Base-by-base conservation (phyloP, 2,888 invertebrate genomes). In the Copidosoma aretas region DNA sequence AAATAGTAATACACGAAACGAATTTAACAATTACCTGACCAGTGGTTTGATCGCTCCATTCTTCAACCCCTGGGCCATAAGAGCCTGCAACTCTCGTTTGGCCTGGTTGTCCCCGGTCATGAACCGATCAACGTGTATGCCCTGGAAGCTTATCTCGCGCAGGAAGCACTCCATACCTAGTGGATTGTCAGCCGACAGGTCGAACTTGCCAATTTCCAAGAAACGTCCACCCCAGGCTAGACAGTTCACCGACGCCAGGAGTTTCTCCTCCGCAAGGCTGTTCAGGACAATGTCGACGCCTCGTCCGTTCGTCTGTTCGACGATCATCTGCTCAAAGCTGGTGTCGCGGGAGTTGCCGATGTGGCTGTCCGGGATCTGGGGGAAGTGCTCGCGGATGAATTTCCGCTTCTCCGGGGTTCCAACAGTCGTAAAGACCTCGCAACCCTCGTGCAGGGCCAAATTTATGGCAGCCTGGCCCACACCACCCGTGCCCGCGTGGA, bases 221-320 rank as follows among this genome's bases (percentile, higher is more conserved):
- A 95, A 95, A 67, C 90, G 86, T 14, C 94, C 91, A 0, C 86
- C 85, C 1, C 75, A 75, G 0, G 86, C 88, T 14, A 91, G 81
- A 74, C 91, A 91, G 3, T 89, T 84, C 0, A 90, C 81, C 0
- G 90, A 90, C 0, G 90, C 92, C 77, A 89, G 87, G 0, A 97
- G 86, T 83, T 97, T 97, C 57, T 98, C 97, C 78, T 95, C 97
- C 0, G 97, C 90, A 54, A 98, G 95, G 85, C 17, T 98, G 66
- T 98, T 98, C 10, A 98, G 86, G 0, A 98, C 93, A 63, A 97
- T 85, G 79, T 98, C 94, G 0, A 98, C 97, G 49, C 97, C 97
- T 75, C 87, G 87, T 15, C 97, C 97, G 10, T 91, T 87, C 0
- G 97, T 97, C 77, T 90, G 88, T 58, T 86, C 86, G 75, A 91